Evolutionary conservation across 2,888 invertebrate species (phyloP).

Genomic region (Trissolcus japonicus): DNA sequence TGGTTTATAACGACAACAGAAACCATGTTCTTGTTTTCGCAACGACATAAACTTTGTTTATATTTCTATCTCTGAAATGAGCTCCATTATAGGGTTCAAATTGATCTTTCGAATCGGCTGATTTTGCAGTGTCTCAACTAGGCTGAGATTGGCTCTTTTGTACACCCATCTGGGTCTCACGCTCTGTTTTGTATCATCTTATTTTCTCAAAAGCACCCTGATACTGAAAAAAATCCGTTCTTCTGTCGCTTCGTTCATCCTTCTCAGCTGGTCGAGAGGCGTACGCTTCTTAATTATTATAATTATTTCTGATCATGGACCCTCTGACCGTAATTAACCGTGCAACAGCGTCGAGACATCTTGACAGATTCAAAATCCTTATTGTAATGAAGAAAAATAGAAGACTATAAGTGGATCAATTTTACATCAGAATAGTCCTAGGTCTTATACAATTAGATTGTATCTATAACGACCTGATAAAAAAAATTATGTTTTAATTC

Average conservation of each 20-base stretch:
- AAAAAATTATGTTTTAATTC: no score
- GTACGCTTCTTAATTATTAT: constrained; percentile 74
- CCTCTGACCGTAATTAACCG: constrained; percentile 73
- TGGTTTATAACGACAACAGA: constrained; percentile 25
- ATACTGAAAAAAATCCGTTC: constrained; percentile 64
- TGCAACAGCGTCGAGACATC: constrained; percentile 71
- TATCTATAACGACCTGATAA: not conserved
- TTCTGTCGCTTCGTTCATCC: constrained; percentile 62
- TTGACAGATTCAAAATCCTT: constrained; percentile 75
- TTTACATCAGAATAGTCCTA: no score
- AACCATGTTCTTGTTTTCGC: not conserved
- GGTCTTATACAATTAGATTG: not conserved
- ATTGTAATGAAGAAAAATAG: constrained; percentile 73
- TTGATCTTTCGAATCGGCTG: not conserved
- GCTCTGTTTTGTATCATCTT: constrained; percentile 49
- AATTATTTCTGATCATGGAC: constrained; percentile 71
- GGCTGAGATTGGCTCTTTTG: constrained; percentile 10
- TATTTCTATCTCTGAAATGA: no score
- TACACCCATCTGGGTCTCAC: constrained; percentile 46
- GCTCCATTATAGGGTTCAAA: no score
- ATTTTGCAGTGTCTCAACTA: constrained; percentile 18
- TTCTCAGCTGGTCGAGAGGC: constrained; percentile 66
- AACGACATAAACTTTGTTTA: not conserved
- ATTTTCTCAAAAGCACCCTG: constrained; percentile 52
- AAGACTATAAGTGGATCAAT: constrained; percentile 1